A percentile compares a stretch with the other conserved stretches of the same genome.
Conservation (phyloP, 1,140 invertebrate species). For the Pantala flavescens region DNA sequence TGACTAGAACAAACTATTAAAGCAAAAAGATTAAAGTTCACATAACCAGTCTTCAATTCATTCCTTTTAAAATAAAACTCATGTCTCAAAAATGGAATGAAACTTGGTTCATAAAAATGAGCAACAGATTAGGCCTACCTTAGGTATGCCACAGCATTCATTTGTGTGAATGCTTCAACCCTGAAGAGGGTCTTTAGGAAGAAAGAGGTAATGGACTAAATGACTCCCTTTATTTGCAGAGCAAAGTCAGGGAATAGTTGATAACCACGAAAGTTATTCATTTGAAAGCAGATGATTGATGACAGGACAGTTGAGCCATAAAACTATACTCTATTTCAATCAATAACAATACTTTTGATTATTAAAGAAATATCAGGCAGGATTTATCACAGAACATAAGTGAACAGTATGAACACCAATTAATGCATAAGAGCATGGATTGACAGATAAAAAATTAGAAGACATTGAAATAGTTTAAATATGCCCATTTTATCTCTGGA, state of each 20-base stretch:
- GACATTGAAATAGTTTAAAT: too few relatives aligned
- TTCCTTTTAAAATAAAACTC: not conserved
- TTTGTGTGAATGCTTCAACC: not conserved
- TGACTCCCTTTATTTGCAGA: not conserved
- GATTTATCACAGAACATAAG: too few relatives aligned
- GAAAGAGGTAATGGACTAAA: not conserved
- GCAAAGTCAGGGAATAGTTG: not conserved
- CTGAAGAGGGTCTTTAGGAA: not conserved
- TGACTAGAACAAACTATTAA: not conserved
- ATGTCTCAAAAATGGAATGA: not conserved
- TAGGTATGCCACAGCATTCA: not conserved
- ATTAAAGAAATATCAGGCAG: too few relatives aligned
- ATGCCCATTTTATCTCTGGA: too few relatives aligned
- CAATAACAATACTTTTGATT: too few relatives aligned
- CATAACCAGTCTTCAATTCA: not conserved
- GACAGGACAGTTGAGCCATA: not conserved
- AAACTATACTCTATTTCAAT: not conserved
- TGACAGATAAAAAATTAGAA: too few relatives aligned
- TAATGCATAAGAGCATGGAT: too few relatives aligned
- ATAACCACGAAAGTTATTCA: not conserved
- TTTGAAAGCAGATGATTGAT: not conserved
- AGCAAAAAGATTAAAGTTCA: not conserved
- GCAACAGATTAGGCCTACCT: not conserved
- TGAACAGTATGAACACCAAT: too few relatives aligned
- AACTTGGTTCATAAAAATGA: not conserved